These are phyloP conservation scores for Bungarus multicinctus DNA, from an alignment of 2,113 vertebrate species.

Conservation along the genomic window DNA sequence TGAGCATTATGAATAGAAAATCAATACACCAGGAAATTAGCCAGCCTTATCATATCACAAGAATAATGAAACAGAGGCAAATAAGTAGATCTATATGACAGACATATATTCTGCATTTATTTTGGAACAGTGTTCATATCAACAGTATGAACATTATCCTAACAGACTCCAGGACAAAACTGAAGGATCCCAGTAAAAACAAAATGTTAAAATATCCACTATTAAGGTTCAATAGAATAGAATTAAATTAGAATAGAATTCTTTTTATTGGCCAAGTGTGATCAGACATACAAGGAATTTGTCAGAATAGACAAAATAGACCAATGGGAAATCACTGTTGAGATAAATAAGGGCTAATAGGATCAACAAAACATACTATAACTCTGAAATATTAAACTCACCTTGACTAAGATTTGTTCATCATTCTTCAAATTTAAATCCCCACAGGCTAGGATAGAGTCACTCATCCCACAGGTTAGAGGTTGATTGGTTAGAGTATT, in stretches of 20 bases:
- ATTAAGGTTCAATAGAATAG: neutral
- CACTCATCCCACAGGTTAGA: slow-evolving; percentile 36
- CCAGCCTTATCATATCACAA: neutral
- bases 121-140: neutral
- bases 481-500: neutral
- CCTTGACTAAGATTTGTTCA: neutral
- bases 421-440: slow-evolving; percentile 25
- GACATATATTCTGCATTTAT: neutral
- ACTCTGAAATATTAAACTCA: neutral
- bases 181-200: neutral
- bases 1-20: neutral
- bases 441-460: slow-evolving; percentile 30
- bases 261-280: too few relatives aligned
- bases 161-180: neutral
- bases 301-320: neutral
- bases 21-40: neutral
- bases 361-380: neutral
- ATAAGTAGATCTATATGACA: neutral
- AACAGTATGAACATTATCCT: neutral
- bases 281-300: too few relatives aligned
- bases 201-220: neutral
- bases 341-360: neutral
- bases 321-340: neutral
- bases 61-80: neutral
- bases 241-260: too few relatives aligned